phyloP scores from a whole-genome alignment of 2,113 vertebrate species.

The Chlorodrepanis virens region DNA sequence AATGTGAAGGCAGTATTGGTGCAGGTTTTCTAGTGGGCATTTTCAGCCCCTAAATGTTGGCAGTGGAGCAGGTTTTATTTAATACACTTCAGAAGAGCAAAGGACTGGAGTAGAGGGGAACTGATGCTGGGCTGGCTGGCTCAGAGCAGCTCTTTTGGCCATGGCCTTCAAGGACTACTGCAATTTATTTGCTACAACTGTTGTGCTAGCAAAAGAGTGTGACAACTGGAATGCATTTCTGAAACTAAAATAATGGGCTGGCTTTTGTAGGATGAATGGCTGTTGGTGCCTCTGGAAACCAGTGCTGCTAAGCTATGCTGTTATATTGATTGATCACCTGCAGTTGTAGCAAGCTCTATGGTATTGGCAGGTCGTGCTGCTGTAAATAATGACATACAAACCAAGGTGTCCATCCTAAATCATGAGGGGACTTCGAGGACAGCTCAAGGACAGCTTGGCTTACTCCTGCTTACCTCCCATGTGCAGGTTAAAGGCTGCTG shows the following conservation, averaged over 20 bases:
- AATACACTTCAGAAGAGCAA: not conserved
- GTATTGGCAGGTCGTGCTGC: not conserved
- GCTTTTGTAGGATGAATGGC: not conserved
- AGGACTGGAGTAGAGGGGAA: not conserved
- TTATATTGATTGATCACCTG: rapidly evolving
- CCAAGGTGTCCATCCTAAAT: not conserved
- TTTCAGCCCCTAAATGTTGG: not conserved
- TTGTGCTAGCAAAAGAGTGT: not conserved
- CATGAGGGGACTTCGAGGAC: not conserved
- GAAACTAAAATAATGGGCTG: not conserved
- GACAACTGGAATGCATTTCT: not conserved
- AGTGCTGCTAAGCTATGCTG: not conserved
- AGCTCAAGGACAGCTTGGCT: not conserved
- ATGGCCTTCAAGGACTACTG: not conserved
- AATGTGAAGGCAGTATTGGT: not conserved
- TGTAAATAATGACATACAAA: not conserved
- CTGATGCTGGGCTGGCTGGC: not conserved
- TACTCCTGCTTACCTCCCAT: not conserved
- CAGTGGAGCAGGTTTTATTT: not conserved
- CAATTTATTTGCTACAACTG: not conserved
- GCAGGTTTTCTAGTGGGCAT: not conserved
- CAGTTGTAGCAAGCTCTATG: not conserved
- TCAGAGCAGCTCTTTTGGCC: not conserved
- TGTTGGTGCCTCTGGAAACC: not conserved
- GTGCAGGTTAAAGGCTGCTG: not conserved